phyloP scores from a whole-genome alignment of 2,888 invertebrate species.

The Amblyjoppa proteus region DNA sequence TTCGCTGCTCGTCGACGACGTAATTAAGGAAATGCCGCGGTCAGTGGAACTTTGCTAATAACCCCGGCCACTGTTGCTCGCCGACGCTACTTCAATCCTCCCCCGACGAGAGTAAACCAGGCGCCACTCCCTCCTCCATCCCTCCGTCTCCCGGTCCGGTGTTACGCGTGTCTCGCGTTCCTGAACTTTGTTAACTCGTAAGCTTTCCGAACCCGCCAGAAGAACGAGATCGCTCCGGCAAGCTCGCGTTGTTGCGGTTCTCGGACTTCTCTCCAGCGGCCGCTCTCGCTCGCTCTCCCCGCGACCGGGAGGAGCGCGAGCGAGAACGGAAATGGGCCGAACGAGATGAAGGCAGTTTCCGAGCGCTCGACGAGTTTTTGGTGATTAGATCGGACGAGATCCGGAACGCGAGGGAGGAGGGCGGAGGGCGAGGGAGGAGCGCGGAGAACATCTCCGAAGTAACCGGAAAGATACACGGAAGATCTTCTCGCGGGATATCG shows the following conservation, averaged over 20 bases:
- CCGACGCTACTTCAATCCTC: constrained; percentile 49
- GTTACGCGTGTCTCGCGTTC: constrained; percentile 75
- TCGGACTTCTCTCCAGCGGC: constrained; percentile 4
- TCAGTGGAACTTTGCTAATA: constrained; percentile 84
- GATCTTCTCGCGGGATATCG: not conserved
- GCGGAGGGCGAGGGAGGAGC: not conserved
- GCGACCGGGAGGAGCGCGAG: constrained; percentile 54
- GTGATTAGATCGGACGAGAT: constrained; percentile 80
- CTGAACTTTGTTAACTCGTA: constrained; percentile 83
- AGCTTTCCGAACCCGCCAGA: constrained; percentile 73
- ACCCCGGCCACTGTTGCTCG: constrained; percentile 69
- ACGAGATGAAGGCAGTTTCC: constrained; percentile 81
- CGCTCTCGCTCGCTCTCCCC: not conserved
- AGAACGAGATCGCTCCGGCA: constrained; percentile 58
- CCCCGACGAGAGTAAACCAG: constrained; percentile 51
- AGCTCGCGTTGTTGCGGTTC: constrained; percentile 40
- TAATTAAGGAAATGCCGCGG: constrained; percentile 83
- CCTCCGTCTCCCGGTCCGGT: constrained; percentile 49
- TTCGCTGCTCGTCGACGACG: constrained; percentile 66
- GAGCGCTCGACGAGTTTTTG: constrained; percentile 78
- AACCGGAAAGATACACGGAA: not conserved
- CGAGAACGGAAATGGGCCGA: constrained; percentile 70
- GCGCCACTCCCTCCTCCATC: constrained; percentile 48
- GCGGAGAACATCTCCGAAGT: not conserved
- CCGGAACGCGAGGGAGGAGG: constrained; percentile 64